Percentiles rank a stretch among this genome's conserved stretches.
phyloP scores from a whole-genome alignment of 2,113 vertebrate genomes.

The Illadopsis cleaveri region DNA sequence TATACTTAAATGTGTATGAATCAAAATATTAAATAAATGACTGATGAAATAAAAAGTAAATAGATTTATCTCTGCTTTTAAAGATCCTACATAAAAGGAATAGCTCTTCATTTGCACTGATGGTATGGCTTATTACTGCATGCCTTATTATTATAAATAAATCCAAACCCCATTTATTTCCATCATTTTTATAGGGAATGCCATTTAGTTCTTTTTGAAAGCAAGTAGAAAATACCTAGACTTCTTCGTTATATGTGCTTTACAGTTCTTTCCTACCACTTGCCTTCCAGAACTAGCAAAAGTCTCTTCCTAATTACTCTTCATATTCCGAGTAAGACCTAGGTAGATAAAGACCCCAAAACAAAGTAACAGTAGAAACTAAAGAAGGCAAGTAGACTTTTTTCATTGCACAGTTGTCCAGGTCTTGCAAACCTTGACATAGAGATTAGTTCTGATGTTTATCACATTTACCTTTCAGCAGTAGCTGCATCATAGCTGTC shows the following conservation, averaged over 20 bases:
- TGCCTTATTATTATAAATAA: background rate
- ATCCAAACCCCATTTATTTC: background rate
- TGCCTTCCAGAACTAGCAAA: background rate
- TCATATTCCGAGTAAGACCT: background rate
- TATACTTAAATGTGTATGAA: background rate
- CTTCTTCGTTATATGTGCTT: background rate
- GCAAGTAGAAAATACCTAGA: background rate
- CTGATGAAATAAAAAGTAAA: background rate
- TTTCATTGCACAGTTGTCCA: background rate
- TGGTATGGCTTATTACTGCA: background rate
- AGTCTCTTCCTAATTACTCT: background rate
- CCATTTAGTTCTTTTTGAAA: background rate
- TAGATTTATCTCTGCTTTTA: background rate
- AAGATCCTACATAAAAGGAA: background rate
- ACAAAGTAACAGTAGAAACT: background rate
- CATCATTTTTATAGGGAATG: background rate
- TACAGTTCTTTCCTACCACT: background rate
- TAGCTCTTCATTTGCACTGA: background rate
- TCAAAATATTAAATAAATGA: background rate
- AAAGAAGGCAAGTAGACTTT: background rate
- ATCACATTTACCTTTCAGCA: background rate
- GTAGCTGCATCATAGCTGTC: background rate
- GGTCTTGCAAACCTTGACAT: background rate
- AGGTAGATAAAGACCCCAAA: background rate
- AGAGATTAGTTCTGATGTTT: background rate